A percentile compares a stretch with the other conserved stretches of the same genome.
Conservation (phyloP, 1,140 invertebrate genomes). For the Cyclargus thomasi region DNA sequence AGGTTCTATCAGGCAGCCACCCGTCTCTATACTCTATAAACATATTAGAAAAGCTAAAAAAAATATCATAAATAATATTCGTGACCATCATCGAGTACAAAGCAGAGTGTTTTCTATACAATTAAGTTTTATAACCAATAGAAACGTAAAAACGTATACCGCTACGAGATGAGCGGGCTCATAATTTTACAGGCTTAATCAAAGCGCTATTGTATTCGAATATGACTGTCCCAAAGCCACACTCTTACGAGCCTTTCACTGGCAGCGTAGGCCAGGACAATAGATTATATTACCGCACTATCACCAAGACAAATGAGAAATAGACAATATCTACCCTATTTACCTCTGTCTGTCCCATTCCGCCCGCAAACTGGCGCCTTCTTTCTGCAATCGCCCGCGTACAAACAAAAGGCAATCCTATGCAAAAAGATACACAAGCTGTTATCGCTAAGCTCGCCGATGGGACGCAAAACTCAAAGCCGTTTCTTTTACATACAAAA, state of each 20-base stretch:
- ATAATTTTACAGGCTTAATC: constrained; percentile 31
- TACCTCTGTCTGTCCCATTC: constrained; percentile 55
- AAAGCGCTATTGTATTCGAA: constrained; percentile 31
- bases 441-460: constrained; percentile 45
- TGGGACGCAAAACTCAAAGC: constrained; percentile 52
- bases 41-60: neutral
- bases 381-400: constrained; percentile 45
- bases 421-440: constrained; percentile 32
- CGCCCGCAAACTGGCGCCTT: constrained; percentile 56
- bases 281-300: constrained; percentile 61
- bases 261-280: constrained; percentile 41
- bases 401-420: constrained; percentile 42
- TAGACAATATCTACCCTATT: constrained; percentile 66
- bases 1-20: too few relatives aligned
- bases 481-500: constrained; percentile 64
- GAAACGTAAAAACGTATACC: neutral
- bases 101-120: neutral
- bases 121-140: neutral
- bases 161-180: neutral
- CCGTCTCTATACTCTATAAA: too few relatives aligned
- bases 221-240: constrained; percentile 33
- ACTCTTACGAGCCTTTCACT: constrained; percentile 34
- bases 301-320: constrained; percentile 70
- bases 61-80: neutral
- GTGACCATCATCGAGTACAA: neutral